Evolutionary conservation across 2,797 vertebrate species (phyloP).

Genomic region (Sciurus carolinensis): DNA sequence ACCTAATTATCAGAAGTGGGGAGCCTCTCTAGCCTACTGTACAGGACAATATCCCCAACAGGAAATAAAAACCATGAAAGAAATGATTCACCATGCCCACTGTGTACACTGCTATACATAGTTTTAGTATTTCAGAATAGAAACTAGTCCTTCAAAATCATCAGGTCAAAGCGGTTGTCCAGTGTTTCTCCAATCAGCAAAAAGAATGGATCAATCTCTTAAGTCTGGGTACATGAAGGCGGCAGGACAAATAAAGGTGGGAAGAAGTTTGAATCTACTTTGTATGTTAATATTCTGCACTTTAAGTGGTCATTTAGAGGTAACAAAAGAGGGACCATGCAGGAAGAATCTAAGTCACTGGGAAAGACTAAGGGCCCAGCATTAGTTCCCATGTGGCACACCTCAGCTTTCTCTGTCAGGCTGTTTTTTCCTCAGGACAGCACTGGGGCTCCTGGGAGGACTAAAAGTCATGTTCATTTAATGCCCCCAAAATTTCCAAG

Average conservation of each 20-base stretch:
- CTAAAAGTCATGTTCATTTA: background rate
- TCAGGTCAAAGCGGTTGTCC: background rate
- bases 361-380: background rate
- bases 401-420: background rate
- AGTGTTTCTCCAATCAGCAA: background rate
- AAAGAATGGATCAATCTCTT: background rate
- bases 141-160: background rate
- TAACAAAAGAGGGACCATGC: background rate
- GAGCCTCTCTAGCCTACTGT: background rate
- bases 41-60: background rate
- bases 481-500: background rate
- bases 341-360: background rate
- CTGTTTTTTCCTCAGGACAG: background rate
- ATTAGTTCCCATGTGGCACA: background rate
- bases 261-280: background rate
- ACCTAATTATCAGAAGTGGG: background rate
- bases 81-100: background rate
- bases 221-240: background rate
- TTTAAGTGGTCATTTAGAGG: slow-evolving; percentile 27
- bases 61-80: slow-evolving; percentile 17
- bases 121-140: slow-evolving; percentile 2
- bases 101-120: background rate
- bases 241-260: background rate
- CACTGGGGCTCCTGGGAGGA: background rate
- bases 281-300: background rate